Conservation (phyloP, 2,888 invertebrate species). For the Drepana falcataria region DNA sequence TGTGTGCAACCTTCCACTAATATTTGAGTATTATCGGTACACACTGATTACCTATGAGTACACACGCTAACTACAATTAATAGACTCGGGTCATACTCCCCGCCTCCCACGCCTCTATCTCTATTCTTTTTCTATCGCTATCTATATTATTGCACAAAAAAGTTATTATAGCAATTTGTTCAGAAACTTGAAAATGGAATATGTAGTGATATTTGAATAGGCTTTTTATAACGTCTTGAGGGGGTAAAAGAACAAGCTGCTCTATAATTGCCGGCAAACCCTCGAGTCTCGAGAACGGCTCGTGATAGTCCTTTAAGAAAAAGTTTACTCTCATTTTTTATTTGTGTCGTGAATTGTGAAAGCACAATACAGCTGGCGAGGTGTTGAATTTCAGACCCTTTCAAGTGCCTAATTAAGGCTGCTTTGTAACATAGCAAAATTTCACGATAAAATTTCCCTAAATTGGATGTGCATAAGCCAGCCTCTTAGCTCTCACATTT, state of each 20-base stretch:
- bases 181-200: too few species aligned
- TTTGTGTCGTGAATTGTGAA: not conserved
- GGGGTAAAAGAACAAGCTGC: not conserved
- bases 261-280: not conserved
- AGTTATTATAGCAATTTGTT: too few species aligned
- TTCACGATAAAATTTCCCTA: not conserved
- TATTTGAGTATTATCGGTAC: too few species aligned
- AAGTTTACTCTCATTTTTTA: not conserved
- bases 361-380: not conserved
- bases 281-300: slow-evolving; percentile 1
- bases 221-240: not conserved
- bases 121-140: too few species aligned
- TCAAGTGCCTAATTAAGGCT: not conserved
- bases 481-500: not conserved
- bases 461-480: not conserved
- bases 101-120: too few species aligned
- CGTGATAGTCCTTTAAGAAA: not conserved
- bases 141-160: too few species aligned
- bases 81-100: too few species aligned
- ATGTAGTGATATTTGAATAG: not conserved
- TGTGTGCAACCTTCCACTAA: too few species aligned
- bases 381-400: not conserved
- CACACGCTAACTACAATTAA: too few species aligned
- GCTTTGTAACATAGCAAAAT: not conserved
- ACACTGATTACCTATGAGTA: too few species aligned